These are phyloP conservation scores for Fistularia tabacaria DNA, from an alignment of 2,797 vertebrate genomes.

Conservation along the genomic window DNA sequence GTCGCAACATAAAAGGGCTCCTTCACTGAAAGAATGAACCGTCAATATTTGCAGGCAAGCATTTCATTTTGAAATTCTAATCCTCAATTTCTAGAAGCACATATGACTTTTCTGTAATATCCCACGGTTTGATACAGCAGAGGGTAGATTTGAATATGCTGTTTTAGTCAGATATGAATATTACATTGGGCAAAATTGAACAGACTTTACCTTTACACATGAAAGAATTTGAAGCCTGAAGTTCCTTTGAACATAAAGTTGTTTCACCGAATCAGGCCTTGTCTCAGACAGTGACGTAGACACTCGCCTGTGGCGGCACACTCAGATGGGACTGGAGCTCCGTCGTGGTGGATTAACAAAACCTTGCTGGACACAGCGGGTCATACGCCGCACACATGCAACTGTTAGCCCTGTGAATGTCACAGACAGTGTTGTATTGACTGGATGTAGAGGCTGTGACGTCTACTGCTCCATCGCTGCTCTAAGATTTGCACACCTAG, in stretches of 20 bases:
- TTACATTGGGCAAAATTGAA: constrained; percentile 10
- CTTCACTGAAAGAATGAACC: no score
- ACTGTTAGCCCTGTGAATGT: background rate
- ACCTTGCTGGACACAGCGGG: background rate
- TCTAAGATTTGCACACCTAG: no score
- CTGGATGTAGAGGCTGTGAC: background rate
- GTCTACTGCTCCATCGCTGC: no score
- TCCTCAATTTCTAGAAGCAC: constrained; percentile 14
- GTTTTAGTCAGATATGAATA: constrained; percentile 8
- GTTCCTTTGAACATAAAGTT: constrained; percentile 8
- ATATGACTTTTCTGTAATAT: constrained; percentile 8
- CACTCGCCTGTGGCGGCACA: constrained; percentile 10
- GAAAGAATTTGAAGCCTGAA: background rate
- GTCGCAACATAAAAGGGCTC: constrained; percentile 1
- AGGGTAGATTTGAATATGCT: background rate
- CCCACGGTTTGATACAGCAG: constrained; percentile 11
- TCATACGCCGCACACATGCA: no score
- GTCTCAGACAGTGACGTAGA: constrained; percentile 2
- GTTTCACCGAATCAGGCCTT: background rate
- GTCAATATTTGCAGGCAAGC: constrained; percentile 8
- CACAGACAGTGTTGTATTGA: background rate
- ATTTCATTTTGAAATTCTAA: constrained; percentile 12
- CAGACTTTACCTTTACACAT: constrained; percentile 6
- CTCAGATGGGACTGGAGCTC: background rate
- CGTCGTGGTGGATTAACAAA: constrained; percentile 25